Percentiles rank a stretch among this genome's conserved stretches.
phyloP scores from a whole-genome alignment of 2,888 invertebrate genomes.

The Dicyrtoma fusca region DNA sequence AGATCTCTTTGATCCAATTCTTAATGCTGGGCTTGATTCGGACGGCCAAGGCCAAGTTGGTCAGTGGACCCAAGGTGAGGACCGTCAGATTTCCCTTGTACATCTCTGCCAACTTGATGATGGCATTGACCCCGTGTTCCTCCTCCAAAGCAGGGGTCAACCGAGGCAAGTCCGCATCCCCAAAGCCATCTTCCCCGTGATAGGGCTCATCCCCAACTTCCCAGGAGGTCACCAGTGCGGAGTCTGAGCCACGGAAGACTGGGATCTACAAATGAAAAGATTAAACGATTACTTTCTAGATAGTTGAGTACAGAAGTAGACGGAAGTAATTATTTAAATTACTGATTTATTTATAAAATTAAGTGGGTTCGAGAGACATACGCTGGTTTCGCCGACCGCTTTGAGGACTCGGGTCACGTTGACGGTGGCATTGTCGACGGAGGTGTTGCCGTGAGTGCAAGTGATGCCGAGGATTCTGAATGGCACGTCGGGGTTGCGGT shows the following conservation, averaged over 20 bases:
- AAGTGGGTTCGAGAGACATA: too few species aligned
- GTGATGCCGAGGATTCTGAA: conserved; percentile 58
- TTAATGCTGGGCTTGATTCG: conserved; percentile 66
- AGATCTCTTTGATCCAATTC: conserved; percentile 44
- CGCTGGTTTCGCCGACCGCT: conserved; percentile 60
- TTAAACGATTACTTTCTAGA: too few species aligned
- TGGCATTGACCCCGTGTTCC: conserved; percentile 57
- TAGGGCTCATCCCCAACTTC: conserved; percentile 54
- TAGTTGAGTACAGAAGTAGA: too few species aligned
- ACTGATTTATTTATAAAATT: too few species aligned
- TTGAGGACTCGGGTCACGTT: conserved; percentile 73
- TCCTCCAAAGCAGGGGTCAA: conserved; percentile 53
- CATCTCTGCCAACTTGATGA: conserved; percentile 53
- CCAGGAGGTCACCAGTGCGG: conserved; percentile 36
- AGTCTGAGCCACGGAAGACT: conserved; percentile 68
- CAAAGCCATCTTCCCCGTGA: conserved; percentile 60
- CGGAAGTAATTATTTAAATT: too few species aligned
- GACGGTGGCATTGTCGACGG: conserved; percentile 68
- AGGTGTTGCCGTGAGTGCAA: conserved; percentile 75
- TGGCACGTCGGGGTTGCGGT: conserved; percentile 6
- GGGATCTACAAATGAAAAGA: conserved; percentile 63
- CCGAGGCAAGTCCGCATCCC: conserved; percentile 56
- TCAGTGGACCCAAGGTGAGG: conserved; percentile 71
- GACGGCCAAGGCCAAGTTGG: conserved; percentile 76
- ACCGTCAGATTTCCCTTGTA: conserved; percentile 56